phyloP scores from a whole-genome alignment of 2,113 vertebrate species.

The Oenanthe melanoleuca region DNA sequence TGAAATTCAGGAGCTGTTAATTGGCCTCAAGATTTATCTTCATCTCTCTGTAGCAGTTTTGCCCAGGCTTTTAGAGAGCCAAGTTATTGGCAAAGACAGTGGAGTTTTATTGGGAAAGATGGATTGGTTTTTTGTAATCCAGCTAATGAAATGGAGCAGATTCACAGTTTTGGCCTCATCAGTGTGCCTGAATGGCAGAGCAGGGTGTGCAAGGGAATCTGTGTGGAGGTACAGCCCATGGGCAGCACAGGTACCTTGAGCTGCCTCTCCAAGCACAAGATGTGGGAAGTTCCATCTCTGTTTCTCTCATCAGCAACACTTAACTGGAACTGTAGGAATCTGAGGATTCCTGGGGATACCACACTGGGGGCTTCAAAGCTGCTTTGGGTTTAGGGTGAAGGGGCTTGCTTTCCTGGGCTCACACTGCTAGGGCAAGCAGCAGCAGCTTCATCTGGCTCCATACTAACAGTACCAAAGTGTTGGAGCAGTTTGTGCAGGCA shows the following conservation, averaged over 20 bases:
- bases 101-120: background rate
- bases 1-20: background rate
- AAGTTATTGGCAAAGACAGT: background rate
- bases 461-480: accelerated
- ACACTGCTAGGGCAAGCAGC: background rate
- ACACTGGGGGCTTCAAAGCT: too few species aligned
- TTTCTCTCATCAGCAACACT: background rate
- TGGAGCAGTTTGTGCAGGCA: background rate
- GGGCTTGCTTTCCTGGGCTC: background rate
- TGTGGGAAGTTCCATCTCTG: background rate
- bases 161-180: background rate
- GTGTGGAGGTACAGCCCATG: background rate
- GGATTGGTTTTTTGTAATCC: background rate
- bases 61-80: background rate
- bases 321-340: background rate
- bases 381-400: background rate
- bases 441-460: background rate
- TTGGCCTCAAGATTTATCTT: background rate
- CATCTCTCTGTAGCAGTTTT: background rate
- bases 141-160: background rate
- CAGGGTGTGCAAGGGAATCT: background rate
- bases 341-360: background rate
- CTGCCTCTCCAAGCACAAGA: background rate
- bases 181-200: background rate
- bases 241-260: background rate